Evolutionary conservation across 2,797 vertebrate genomes (phyloP).

Genomic region (Notoglanidium macrostoma): DNA sequence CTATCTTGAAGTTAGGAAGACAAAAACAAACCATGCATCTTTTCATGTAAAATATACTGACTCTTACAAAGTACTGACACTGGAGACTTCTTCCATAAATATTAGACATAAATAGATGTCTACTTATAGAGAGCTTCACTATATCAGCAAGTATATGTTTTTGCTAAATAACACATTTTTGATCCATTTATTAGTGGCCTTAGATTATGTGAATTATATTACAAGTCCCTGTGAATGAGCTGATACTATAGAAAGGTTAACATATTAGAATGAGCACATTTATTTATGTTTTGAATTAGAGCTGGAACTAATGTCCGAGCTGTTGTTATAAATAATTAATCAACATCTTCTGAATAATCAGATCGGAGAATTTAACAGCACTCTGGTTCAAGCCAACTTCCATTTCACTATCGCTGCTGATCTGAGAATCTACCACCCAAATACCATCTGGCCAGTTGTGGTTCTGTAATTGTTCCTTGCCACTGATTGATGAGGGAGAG

Average conservation of each 20-base stretch:
- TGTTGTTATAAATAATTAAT: background rate
- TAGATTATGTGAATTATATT: background rate
- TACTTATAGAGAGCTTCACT: background rate
- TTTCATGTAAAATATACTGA: background rate
- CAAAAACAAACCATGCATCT: background rate
- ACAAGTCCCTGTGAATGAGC: background rate
- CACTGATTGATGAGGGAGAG: background rate
- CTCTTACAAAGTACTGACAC: background rate
- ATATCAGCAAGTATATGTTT: background rate
- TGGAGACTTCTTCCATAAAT: background rate
- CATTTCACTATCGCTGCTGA: background rate
- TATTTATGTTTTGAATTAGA: background rate
- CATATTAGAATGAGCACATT: background rate
- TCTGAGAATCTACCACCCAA: background rate
- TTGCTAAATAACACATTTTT: background rate
- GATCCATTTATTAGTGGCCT: background rate
- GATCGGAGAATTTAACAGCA: background rate
- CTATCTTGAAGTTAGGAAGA: background rate
- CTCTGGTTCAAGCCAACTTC: background rate
- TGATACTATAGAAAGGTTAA: background rate
- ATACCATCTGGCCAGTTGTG: slow-evolving; percentile 9
- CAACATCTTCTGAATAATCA: background rate
- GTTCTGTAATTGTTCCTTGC: slow-evolving; percentile 1
- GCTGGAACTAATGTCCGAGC: background rate
- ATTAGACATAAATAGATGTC: background rate